phyloP scores from a whole-genome alignment of 2,797 vertebrate genomes.

The Phrynocephalus vlangalii region DNA sequence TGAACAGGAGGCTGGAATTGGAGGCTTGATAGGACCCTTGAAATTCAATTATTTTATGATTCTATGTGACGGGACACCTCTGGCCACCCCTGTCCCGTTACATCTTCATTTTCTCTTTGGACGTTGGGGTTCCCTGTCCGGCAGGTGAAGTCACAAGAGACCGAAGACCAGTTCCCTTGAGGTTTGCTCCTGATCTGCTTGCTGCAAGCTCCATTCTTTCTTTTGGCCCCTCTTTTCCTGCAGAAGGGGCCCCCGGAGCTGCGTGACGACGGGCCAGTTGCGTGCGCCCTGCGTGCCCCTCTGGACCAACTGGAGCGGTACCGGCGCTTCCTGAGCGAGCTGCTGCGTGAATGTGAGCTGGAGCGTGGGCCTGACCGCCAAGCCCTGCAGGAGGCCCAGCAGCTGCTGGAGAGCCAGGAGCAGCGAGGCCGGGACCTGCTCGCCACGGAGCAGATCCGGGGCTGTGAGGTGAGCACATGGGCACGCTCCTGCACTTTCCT shows the following conservation, averaged over 20 bases:
- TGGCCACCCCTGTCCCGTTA: not conserved
- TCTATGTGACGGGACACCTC: too few relatives aligned
- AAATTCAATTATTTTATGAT: too few relatives aligned
- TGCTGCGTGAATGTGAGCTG: conserved; percentile 84
- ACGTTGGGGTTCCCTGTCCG: not conserved
- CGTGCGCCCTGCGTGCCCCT: conserved; percentile 84
- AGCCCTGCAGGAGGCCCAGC: conserved; percentile 82
- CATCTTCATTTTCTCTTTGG: not conserved
- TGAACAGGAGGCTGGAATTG: too few relatives aligned
- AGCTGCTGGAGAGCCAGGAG: conserved; percentile 85
- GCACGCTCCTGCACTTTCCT: not conserved
- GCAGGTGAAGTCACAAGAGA: not conserved
- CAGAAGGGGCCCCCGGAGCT: conserved; percentile 47
- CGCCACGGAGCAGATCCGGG: conserved; percentile 89
- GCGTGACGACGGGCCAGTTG: conserved; percentile 76
- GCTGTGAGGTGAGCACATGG: conserved; percentile 86
- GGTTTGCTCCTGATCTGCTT: too few relatives aligned
- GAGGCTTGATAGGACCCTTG: too few relatives aligned
- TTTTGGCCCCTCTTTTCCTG: not conserved
- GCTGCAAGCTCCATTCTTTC: not conserved
- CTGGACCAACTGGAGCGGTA: conserved; percentile 86
- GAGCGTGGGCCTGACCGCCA: conserved; percentile 75
- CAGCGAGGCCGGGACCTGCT: conserved; percentile 88
- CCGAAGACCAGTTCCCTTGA: not conserved
- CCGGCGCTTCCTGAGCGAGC: conserved; percentile 85